Evolutionary conservation across 2,888 invertebrate species (phyloP).

Genomic region (Tineola bisselliella): DNA sequence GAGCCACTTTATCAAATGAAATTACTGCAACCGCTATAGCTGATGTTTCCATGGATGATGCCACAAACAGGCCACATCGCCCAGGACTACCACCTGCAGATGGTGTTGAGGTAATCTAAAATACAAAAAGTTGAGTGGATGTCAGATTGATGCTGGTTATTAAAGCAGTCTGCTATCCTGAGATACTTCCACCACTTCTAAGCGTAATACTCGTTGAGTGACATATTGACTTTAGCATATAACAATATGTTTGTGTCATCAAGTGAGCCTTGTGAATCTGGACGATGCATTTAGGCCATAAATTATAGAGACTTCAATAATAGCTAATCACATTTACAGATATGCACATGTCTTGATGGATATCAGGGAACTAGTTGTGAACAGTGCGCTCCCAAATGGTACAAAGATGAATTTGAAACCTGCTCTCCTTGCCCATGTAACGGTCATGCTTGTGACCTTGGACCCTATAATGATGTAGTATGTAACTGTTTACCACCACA

Average conservation of each 20-base stretch:
- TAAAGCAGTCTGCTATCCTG: no score
- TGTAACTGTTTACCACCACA: conserved; percentile 79
- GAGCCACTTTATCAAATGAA: conserved; percentile 75
- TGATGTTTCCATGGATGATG: conserved; percentile 88
- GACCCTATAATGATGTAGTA: conserved; percentile 65
- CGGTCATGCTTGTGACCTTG: conserved; percentile 73
- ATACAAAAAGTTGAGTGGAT: no score
- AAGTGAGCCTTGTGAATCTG: no score
- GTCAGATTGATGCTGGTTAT: no score
- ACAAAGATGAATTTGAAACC: conserved; percentile 72
- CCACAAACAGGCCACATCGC: conserved; percentile 30
- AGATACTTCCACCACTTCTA: no score
- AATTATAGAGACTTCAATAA: no score
- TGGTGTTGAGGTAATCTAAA: conserved; percentile 75
- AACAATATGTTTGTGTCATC: no score
- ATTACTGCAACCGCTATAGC: conserved; percentile 77
- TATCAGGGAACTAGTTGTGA: conserved; percentile 89
- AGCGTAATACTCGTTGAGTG: no score
- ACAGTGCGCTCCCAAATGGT: conserved; percentile 75
- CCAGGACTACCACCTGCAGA: conserved; percentile 57
- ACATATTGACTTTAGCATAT: no score
- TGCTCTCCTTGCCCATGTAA: conserved; percentile 82
- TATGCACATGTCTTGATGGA: conserved; percentile 84
- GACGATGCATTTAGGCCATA: no score
- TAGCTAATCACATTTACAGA: no score